Percentiles rank a stretch among this genome's conserved stretches.
Evolutionary conservation across 2,888 invertebrate species (phyloP).

Genomic region (Dexiosoma caninum): DNA sequence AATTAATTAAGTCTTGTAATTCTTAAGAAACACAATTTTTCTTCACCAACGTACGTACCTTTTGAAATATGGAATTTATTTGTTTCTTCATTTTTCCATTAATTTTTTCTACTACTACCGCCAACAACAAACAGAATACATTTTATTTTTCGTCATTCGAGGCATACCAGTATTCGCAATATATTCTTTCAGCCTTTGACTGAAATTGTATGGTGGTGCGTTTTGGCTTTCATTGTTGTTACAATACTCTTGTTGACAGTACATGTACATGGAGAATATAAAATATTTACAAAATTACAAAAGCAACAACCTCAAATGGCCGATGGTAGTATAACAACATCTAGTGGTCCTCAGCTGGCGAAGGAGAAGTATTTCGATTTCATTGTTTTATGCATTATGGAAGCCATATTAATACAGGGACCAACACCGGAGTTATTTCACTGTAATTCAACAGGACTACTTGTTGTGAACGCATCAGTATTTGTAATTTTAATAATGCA

Average conservation of each 20-base stretch:
- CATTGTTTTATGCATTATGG: conserved; percentile 71
- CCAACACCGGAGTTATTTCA: conserved; percentile 69
- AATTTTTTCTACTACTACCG: neutral
- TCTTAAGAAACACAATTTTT: too few species aligned
- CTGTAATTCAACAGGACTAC: conserved; percentile 70
- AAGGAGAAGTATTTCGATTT: conserved; percentile 68
- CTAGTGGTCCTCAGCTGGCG: neutral
- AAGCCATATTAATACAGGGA: conserved; percentile 74
- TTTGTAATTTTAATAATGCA: conserved; percentile 74
- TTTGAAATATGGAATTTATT: neutral
- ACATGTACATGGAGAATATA: conserved; percentile 68
- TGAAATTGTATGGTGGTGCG: conserved; percentile 72
- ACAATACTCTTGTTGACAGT: conserved; percentile 68
- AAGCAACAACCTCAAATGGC: conserved; percentile 24
- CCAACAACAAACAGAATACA: conserved; percentile 66
- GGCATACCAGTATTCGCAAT: conserved; percentile 71
- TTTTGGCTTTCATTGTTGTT: conserved; percentile 67
- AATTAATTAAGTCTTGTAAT: too few species aligned
- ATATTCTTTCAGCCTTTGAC: conserved; percentile 74
- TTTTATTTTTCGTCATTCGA: conserved; percentile 75
- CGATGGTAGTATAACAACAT: neutral
- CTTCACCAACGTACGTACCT: too few species aligned
- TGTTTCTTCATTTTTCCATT: neutral
- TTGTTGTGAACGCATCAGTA: conserved; percentile 69
- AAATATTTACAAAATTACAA: conserved; percentile 30